These are phyloP conservation scores for Catocala fraxini DNA, from an alignment of 2,888 invertebrate species.

Conservation along the genomic window DNA sequence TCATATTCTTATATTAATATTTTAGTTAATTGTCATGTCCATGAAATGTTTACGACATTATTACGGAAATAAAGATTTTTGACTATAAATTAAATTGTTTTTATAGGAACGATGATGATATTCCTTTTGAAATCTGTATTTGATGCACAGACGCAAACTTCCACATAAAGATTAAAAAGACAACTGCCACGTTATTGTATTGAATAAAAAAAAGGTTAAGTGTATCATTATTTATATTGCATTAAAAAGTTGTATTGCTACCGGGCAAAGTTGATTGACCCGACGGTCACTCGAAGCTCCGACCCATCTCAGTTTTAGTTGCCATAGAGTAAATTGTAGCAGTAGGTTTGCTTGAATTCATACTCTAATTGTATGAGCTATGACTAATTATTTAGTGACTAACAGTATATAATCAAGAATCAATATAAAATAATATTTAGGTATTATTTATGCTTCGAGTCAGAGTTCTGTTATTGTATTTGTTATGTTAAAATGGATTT, in stretches of 20 bases:
- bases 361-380: no score
- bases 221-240: slow-evolving; percentile 69
- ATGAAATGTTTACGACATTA: no score
- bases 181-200: slow-evolving; percentile 34
- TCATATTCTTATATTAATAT: no score
- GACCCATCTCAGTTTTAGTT: slow-evolving; percentile 56
- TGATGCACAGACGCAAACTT: neutral
- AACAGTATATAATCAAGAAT: no score
- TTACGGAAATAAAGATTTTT: no score
- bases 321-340: neutral
- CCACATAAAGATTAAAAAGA: slow-evolving; percentile 34
- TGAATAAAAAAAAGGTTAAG: slow-evolving; percentile 54
- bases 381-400: no score
- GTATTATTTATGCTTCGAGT: no score
- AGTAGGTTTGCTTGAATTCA: slow-evolving; percentile 4
- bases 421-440: no score
- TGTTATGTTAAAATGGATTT: no score
- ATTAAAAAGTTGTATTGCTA: slow-evolving; percentile 72
- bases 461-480: no score
- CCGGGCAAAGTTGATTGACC: slow-evolving; percentile 76
- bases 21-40: no score
- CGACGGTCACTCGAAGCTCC: slow-evolving; percentile 56
- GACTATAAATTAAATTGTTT: no score
- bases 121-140: neutral
- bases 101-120: neutral